Evolutionary conservation across 2,888 invertebrate genomes (phyloP).

Genomic region (Cylloceria caligata): DNA sequence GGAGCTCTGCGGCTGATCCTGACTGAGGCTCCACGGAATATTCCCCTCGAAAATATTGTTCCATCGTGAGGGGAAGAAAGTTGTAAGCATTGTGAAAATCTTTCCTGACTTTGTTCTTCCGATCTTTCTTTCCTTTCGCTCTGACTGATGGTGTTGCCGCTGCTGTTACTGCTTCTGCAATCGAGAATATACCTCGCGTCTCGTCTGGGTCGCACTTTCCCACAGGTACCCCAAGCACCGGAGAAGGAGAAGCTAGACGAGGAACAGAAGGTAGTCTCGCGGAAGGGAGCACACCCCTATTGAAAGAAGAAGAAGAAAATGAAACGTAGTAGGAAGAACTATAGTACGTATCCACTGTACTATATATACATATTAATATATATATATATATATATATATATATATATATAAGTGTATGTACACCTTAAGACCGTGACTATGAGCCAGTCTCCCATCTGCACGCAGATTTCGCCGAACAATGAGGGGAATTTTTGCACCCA

Average conservation of each 20-base stretch:
- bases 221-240: slow-evolving; percentile 68
- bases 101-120: slow-evolving; percentile 48
- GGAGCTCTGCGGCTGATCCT: slow-evolving; percentile 3
- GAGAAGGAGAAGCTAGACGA: slow-evolving; percentile 32
- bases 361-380: slow-evolving; percentile 1
- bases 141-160: slow-evolving; percentile 23
- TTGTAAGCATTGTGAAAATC: slow-evolving; percentile 62
- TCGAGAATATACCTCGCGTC: slow-evolving; percentile 23
- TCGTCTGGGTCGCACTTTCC: slow-evolving; percentile 66
- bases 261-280: slow-evolving; percentile 30
- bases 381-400: slow-evolving; percentile 7
- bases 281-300: slow-evolving; percentile 40
- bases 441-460: slow-evolving; percentile 55
- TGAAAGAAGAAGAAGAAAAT: slow-evolving; percentile 57
- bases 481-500: slow-evolving; percentile 46
- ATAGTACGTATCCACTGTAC: background rate
- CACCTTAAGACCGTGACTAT: slow-evolving; percentile 35
- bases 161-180: slow-evolving; percentile 34
- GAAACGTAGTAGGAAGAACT: slow-evolving; percentile 30
- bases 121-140: background rate
- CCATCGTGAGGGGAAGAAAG: slow-evolving; percentile 3
- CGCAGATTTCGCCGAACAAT: slow-evolving; percentile 45
- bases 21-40: background rate
- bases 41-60: slow-evolving; percentile 32
- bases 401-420: background rate